Evolutionary conservation across 1,140 invertebrate genomes (phyloP).

Genomic region (Cydia fagiglandana): DNA sequence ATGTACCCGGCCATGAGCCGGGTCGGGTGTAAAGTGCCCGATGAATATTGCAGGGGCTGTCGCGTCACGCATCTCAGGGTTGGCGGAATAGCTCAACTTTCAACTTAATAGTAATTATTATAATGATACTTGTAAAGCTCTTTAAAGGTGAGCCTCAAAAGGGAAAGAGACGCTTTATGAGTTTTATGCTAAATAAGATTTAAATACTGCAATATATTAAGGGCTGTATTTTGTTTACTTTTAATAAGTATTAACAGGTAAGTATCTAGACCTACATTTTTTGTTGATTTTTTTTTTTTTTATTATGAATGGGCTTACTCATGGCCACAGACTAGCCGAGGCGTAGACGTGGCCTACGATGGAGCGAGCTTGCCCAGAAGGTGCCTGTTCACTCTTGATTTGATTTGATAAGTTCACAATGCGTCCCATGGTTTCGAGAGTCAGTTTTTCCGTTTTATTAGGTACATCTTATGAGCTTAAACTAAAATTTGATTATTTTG

Average conservation of each 20-base stretch:
- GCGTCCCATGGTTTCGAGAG: too few species aligned
- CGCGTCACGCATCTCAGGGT: conserved; percentile 42
- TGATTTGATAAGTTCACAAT: too few species aligned
- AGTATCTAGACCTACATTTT: too few species aligned
- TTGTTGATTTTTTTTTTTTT: too few species aligned
- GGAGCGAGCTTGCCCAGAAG: too few species aligned
- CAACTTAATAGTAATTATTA: conserved; percentile 24
- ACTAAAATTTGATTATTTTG: neutral
- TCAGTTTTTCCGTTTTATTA: neutral
- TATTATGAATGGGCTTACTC: too few species aligned
- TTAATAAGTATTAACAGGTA: too few species aligned
- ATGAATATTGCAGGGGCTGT: conserved; percentile 67
- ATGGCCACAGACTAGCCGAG: too few species aligned
- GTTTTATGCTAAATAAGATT: neutral
- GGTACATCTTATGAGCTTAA: neutral
- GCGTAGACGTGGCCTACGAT: too few species aligned
- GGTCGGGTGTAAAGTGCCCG: conserved; percentile 54
- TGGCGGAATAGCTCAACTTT: conserved; percentile 10
- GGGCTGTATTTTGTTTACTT: too few species aligned
- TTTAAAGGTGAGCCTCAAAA: neutral
- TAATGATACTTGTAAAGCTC: conserved; percentile 25
- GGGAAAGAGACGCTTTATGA: conserved; percentile 10
- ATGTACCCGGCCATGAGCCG: conserved; percentile 31
- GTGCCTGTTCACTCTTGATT: too few species aligned
- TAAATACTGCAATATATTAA: neutral